Conservation (phyloP, 2,888 invertebrate genomes). For the Melanostoma mellinum region DNA sequence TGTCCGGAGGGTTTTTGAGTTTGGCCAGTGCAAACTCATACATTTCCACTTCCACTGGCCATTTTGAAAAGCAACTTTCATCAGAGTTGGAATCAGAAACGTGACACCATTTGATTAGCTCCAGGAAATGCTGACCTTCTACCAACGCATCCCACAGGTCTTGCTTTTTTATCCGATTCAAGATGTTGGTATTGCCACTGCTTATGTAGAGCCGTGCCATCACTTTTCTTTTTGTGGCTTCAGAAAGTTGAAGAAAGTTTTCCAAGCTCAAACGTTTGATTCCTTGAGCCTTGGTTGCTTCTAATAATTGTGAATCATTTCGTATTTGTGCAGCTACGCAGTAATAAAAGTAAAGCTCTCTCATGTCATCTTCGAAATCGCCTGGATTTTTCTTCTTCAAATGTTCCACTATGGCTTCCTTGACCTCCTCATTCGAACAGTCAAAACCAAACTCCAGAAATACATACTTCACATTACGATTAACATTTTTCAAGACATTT, state of each 20-base stretch:
- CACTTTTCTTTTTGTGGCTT: conserved; percentile 76
- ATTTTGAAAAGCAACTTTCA: conserved; percentile 74
- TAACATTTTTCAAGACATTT: conserved; percentile 78
- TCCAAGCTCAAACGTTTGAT: conserved; percentile 78
- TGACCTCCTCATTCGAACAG: conserved; percentile 84
- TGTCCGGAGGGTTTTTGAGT: conserved; percentile 75
- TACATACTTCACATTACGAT: conserved; percentile 78
- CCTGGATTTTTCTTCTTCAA: conserved; percentile 83
- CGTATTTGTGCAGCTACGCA: conserved; percentile 77
- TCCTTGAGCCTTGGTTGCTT: conserved; percentile 63
- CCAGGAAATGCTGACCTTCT: conserved; percentile 73
- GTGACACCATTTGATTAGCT: conserved; percentile 78
- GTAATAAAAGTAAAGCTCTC: conserved; percentile 78
- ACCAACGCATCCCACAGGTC: conserved; percentile 79
- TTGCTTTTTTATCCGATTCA: conserved; percentile 78
- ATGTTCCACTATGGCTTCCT: conserved; percentile 87
- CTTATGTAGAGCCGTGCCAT: conserved; percentile 80
- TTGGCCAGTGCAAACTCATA: conserved; percentile 77
- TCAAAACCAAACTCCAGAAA: conserved; percentile 84
- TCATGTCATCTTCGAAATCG: conserved; percentile 76
- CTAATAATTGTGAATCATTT: conserved; percentile 72
- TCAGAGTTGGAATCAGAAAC: conserved; percentile 5
- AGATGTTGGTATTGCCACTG: conserved; percentile 77
- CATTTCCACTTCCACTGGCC: conserved; percentile 79
- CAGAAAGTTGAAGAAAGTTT: conserved; percentile 78